These are phyloP conservation scores for Listronotus bonariensis DNA, from an alignment of 1,140 invertebrate genomes.

Conservation along the genomic window DNA sequence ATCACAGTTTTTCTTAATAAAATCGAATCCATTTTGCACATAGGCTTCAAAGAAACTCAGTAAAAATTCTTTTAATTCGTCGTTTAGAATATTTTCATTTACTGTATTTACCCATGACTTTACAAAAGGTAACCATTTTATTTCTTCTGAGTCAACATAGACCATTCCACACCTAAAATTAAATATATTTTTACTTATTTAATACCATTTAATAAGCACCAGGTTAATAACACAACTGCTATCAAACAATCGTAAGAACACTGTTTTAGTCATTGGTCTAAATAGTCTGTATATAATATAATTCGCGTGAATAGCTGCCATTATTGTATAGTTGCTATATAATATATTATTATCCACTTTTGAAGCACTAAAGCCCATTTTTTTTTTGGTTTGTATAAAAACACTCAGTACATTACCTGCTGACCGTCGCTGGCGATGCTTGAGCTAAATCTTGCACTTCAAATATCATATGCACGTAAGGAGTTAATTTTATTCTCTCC, in stretches of 20 bases:
- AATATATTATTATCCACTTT: no score
- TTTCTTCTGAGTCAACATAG: constrained; percentile 81
- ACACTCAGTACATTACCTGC: constrained; percentile 59
- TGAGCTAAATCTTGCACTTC: constrained; percentile 86
- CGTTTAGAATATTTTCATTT: constrained; percentile 60
- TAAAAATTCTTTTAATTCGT: constrained; percentile 63
- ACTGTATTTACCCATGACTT: constrained; percentile 76
- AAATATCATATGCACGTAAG: constrained; percentile 84
- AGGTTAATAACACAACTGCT: no score
- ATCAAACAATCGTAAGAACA: no score
- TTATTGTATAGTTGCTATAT: no score
- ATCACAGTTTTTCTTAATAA: constrained; percentile 67
- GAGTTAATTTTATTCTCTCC: constrained; percentile 86
- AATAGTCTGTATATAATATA: background rate
- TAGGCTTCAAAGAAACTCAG: constrained; percentile 65
- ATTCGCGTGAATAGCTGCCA: constrained; percentile 1
- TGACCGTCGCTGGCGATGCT: constrained; percentile 88
- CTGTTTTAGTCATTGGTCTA: no score
- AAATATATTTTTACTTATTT: no score
- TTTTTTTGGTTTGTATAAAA: no score
- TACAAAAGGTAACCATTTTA: constrained; percentile 81
- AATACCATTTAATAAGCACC: no score
- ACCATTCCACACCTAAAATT: constrained; percentile 78
- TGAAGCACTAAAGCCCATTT: no score
- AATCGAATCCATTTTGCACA: constrained; percentile 67